Evolutionary conservation across 2,888 invertebrate species (phyloP).

Genomic region (Plagiodera versicolora): DNA sequence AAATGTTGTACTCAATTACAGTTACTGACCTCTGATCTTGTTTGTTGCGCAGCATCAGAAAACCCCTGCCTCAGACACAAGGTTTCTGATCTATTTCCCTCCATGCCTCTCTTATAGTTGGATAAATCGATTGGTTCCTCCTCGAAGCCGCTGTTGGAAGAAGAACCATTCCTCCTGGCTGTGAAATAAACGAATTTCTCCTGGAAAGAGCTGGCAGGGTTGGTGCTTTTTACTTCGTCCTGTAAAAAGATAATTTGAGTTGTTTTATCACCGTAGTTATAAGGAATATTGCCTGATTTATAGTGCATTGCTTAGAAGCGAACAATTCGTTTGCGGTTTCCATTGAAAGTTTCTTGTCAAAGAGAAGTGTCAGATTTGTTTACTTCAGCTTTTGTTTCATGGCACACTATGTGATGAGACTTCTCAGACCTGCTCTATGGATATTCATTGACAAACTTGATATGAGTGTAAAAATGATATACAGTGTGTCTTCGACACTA

Average conservation of each 20-base stretch:
- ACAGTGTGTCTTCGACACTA: too few species aligned
- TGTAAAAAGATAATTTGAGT: neutral
- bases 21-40: slow-evolving; percentile 14
- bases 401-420: neutral
- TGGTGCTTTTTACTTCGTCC: neutral
- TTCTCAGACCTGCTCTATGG: too few species aligned
- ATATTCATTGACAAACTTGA: too few species aligned
- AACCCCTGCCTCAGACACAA: neutral
- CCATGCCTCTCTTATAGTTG: neutral
- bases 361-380: slow-evolving; percentile 22
- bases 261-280: neutral
- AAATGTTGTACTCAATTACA: too few species aligned
- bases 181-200: neutral
- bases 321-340: slow-evolving; percentile 35
- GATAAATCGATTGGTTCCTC: slow-evolving; percentile 36
- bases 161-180: neutral
- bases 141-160: neutral
- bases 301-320: slow-evolving; percentile 34
- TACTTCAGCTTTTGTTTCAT: neutral
- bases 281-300: slow-evolving; percentile 13
- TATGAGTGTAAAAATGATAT: too few species aligned
- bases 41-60: neutral
- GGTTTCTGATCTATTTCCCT: neutral
- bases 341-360: slow-evolving; percentile 32
- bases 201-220: neutral